Conservation (phyloP, 2,888 invertebrate genomes). For the Patella ulyssiponensis region DNA sequence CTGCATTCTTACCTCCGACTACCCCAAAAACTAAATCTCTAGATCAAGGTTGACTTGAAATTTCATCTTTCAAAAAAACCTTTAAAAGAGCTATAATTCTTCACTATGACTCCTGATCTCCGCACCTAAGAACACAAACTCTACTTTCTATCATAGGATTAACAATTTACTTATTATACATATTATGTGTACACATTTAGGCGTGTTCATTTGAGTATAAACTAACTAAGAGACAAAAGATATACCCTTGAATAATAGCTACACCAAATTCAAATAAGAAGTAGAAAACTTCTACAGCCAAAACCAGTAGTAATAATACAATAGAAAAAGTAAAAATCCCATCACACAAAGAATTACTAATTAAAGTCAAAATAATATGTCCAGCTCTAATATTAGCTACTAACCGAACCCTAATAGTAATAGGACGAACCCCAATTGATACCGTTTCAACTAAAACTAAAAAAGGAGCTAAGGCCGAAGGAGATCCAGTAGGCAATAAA, state of each 20-base stretch:
- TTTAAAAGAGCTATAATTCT: too few species aligned
- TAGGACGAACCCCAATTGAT: conserved; percentile 77
- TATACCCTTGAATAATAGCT: conserved; percentile 48
- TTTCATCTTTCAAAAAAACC: background rate
- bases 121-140: too few species aligned
- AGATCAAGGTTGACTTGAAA: conserved; percentile 43
- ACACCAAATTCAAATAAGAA: conserved; percentile 50
- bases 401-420: conserved; percentile 81
- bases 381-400: conserved; percentile 86
- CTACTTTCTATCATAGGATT: too few species aligned
- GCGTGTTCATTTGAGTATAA: conserved; percentile 47
- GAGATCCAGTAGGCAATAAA: conserved; percentile 81
- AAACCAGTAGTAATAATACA: background rate
- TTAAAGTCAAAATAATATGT: conserved; percentile 79
- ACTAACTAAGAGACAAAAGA: conserved; percentile 46
- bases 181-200: conserved; percentile 4
- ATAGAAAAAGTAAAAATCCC: conserved; percentile 22
- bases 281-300: conserved; percentile 32
- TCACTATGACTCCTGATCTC: too few species aligned
- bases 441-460: conserved; percentile 84
- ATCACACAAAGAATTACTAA: conserved; percentile 69
- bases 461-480: conserved; percentile 79
- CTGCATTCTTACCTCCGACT: background rate
- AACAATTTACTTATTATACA: background rate
- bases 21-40: conserved; percentile 31